Evolutionary conservation across 1,140 invertebrate genomes (phyloP).

Genomic region (Trichoplusia ni): DNA sequence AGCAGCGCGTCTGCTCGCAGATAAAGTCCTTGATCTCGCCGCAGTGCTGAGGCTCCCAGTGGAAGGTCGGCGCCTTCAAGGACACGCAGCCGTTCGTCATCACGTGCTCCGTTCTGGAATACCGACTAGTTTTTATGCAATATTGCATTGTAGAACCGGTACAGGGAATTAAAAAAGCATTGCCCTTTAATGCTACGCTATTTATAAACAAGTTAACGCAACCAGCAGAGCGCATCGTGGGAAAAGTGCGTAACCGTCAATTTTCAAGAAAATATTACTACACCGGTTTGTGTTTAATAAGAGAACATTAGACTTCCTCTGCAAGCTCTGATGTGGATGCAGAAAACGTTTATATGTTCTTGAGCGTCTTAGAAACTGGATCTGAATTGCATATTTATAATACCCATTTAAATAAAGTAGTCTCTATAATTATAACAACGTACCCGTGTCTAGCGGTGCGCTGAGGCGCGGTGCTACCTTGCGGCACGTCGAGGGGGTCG

Average conservation of each 20-base stretch:
- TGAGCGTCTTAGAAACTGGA: neutral
- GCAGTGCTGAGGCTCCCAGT: slow-evolving; percentile 91
- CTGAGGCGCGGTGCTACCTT: slow-evolving; percentile 87
- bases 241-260: slow-evolving; percentile 34
- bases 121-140: slow-evolving; percentile 74
- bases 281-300: neutral
- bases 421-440: slow-evolving; percentile 34
- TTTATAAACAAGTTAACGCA: slow-evolving; percentile 28
- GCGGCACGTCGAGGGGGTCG: slow-evolving; percentile 82
- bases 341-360: neutral
- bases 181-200: slow-evolving; percentile 17
- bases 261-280: slow-evolving; percentile 30
- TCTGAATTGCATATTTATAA: neutral
- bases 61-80: slow-evolving; percentile 87
- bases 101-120: slow-evolving; percentile 81
- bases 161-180: slow-evolving; percentile 24
- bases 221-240: slow-evolving; percentile 33
- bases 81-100: slow-evolving; percentile 88
- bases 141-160: slow-evolving; percentile 34
- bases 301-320: neutral
- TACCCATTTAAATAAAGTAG: too few species aligned
- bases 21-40: slow-evolving; percentile 93
- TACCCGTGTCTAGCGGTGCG: slow-evolving; percentile 90
- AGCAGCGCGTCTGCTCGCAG: slow-evolving; percentile 93
- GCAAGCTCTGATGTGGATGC: neutral